phyloP scores from a whole-genome alignment of 2,113 vertebrate genomes.

The Zapus hudsonius region DNA sequence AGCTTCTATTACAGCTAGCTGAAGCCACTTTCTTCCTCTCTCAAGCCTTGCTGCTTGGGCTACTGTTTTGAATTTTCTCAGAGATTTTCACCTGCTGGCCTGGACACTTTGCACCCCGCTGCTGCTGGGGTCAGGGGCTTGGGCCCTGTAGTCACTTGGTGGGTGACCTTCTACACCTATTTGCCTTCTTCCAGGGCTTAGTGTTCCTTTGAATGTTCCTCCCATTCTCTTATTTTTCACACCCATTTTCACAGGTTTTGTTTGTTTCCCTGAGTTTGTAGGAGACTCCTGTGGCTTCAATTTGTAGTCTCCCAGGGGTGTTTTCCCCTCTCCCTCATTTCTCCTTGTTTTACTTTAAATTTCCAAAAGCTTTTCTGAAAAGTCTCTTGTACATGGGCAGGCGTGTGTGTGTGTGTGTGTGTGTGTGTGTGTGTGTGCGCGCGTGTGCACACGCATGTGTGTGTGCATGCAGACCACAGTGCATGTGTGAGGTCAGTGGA shows the following conservation, averaged over 20 bases:
- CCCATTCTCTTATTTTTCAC: constrained; percentile 47
- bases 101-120: neutral
- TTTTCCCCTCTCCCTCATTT: neutral
- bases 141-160: constrained; percentile 3
- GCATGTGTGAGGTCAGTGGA: no score
- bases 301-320: neutral
- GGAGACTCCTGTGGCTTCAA: constrained; percentile 37
- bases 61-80: constrained; percentile 56
- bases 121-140: neutral
- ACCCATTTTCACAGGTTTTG: constrained; percentile 28
- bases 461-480: no score
- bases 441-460: no score
- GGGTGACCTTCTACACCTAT: neutral
- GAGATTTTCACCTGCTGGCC: neutral
- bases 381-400: no score
- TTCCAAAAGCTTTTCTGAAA: neutral
- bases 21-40: neutral
- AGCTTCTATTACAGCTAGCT: neutral
- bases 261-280: constrained; percentile 28
- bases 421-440: no score
- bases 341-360: constrained; percentile 17
- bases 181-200: neutral
- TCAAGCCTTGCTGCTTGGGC: neutral
- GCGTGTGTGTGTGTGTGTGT: no score
- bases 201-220: constrained; percentile 37